Evolutionary conservation across 2,113 vertebrate genomes (phyloP).

Genomic region (Microcebus lehilahytsara): DNA sequence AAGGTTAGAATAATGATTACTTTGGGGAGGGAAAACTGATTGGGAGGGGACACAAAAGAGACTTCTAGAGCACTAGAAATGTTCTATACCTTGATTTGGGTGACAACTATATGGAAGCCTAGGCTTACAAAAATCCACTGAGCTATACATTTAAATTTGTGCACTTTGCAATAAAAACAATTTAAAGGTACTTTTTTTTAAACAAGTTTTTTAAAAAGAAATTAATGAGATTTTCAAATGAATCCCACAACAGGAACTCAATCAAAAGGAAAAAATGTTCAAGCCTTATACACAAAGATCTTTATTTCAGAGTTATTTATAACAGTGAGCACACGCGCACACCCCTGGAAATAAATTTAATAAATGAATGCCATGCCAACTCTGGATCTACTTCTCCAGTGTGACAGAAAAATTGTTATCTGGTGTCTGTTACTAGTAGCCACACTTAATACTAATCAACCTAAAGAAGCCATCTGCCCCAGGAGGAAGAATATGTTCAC

Average conservation of each 20-base stretch:
- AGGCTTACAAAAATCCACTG: not conserved
- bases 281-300: slow-evolving; percentile 1
- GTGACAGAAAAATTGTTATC: not conserved
- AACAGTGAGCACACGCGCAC: not conserved
- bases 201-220: not conserved
- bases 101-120: not conserved
- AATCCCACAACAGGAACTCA: not conserved
- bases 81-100: not conserved
- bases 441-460: slow-evolving; percentile 36
- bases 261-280: not conserved
- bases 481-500: not conserved
- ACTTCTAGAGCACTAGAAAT: not conserved
- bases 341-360: not conserved
- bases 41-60: not conserved
- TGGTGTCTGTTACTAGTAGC: not conserved
- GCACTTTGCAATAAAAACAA: not conserved
- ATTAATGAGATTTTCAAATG: not conserved
- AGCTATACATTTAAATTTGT: not conserved
- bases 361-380: not conserved
- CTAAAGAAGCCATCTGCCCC: not conserved
- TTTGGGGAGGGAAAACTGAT: not conserved
- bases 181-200: not conserved
- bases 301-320: not conserved
- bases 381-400: not conserved
- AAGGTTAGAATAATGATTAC: not conserved